Conservation (phyloP, 2,888 invertebrate genomes). For the Teleogryllus oceanicus region DNA sequence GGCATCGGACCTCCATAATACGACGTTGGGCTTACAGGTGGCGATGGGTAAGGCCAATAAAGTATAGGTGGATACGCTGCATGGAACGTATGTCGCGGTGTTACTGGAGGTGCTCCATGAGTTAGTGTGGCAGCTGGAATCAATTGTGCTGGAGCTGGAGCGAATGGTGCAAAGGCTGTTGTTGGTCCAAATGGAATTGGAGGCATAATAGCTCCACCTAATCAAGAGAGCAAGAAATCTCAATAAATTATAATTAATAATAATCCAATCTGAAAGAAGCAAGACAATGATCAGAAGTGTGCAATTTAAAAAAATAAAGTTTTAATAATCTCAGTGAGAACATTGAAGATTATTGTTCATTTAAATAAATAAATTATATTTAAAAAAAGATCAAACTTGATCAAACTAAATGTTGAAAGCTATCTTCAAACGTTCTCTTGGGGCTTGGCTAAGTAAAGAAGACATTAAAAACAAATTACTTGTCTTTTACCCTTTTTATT, state of each 20-base stretch:
- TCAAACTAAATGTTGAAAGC: too few species aligned
- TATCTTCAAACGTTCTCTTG: background rate
- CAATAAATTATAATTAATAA: too few species aligned
- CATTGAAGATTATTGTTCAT: too few species aligned
- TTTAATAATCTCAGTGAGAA: background rate
- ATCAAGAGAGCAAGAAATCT: too few species aligned
- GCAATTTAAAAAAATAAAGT: background rate
- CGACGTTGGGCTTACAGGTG: conserved; percentile 88
- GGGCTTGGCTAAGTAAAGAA: conserved; percentile 9
- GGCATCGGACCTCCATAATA: conserved; percentile 59
- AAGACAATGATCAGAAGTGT: background rate
- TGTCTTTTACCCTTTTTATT: too few species aligned
- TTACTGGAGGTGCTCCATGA: conserved; percentile 27
- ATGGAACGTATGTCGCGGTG: conserved; percentile 37
- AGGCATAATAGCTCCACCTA: conserved; percentile 55
- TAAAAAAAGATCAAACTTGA: too few species aligned
- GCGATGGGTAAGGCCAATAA: conserved; percentile 93
- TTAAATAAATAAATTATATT: too few species aligned
- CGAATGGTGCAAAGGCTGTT: conserved; percentile 46
- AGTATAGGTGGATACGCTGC: conserved; percentile 54
- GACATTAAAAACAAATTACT: background rate
- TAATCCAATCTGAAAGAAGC: background rate
- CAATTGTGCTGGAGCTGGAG: conserved; percentile 44
- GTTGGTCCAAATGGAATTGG: conserved; percentile 47
- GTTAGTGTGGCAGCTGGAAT: conserved; percentile 30